Conservation (phyloP, 2,797 vertebrate genomes). For the Nothura maculosa region DNA sequence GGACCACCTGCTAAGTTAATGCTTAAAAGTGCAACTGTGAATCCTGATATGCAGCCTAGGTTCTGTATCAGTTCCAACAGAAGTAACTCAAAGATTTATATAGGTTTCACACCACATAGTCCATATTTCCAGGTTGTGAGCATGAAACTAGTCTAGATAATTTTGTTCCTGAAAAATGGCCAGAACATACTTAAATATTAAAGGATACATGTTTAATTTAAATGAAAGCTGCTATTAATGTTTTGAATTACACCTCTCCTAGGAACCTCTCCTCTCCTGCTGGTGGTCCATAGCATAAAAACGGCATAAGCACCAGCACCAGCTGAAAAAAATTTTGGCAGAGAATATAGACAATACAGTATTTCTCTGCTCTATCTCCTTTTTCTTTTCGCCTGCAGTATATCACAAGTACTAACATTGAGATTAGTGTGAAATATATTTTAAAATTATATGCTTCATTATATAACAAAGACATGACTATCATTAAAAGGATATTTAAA, state of each 20-base stretch:
- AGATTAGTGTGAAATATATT: neutral
- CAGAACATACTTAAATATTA: no score
- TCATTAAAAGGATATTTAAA: conserved; percentile 35
- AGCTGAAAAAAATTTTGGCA: neutral
- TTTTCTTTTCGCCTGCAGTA: conserved; percentile 1
- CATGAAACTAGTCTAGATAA: neutral
- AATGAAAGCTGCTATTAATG: neutral
- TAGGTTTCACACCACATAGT: neutral
- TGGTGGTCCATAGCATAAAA: neutral
- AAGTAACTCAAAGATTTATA: neutral
- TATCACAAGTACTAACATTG: neutral
- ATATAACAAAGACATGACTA: neutral
- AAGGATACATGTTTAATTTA: neutral
- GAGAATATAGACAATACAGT: neutral
- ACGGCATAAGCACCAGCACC: neutral
- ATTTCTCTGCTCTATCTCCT: neutral
- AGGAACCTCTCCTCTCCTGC: neutral
- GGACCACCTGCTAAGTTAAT: neutral
- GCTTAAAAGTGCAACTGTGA: neutral
- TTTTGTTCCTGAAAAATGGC: no score
- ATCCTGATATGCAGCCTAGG: neutral
- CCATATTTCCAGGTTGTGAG: neutral
- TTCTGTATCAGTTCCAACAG: neutral
- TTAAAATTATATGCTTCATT: neutral
- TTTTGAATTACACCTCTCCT: neutral